These are phyloP conservation scores for Aelia acuminata DNA, from an alignment of 2,888 invertebrate species.

Conservation along the genomic window DNA sequence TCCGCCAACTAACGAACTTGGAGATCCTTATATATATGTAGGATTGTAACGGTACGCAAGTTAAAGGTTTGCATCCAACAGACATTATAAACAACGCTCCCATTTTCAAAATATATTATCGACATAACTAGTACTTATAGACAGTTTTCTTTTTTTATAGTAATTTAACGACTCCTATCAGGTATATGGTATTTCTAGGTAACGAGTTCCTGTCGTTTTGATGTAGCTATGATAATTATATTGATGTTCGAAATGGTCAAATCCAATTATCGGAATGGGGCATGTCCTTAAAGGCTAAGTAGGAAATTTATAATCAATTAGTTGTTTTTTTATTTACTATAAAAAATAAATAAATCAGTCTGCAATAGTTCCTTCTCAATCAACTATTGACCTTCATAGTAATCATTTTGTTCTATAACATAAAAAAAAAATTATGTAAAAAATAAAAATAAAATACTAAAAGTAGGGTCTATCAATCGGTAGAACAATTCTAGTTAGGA, in stretches of 20 bases:
- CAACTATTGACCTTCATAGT: no score
- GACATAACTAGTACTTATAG: neutral
- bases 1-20: conserved; percentile 9
- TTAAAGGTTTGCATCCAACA: neutral
- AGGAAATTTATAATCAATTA: neutral
- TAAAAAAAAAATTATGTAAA: no score
- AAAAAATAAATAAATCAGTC: no score
- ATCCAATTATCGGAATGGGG: neutral
- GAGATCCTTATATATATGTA: neutral
- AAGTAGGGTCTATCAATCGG: no score
- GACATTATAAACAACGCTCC: neutral
- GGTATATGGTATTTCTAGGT: neutral
- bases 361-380: no score
- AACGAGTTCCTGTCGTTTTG: neutral
- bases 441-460: no score
- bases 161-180: neutral
- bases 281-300: neutral
- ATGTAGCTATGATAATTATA: neutral
- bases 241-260: neutral
- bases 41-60: neutral
- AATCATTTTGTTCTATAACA: no score
- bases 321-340: neutral
- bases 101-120: neutral
- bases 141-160: neutral
- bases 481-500: no score